Evolutionary conservation across 2,113 vertebrate genomes (phyloP), one percentile per base, ranked within the genome.

Genomic region (Synchiropus splendidus): DNA sequence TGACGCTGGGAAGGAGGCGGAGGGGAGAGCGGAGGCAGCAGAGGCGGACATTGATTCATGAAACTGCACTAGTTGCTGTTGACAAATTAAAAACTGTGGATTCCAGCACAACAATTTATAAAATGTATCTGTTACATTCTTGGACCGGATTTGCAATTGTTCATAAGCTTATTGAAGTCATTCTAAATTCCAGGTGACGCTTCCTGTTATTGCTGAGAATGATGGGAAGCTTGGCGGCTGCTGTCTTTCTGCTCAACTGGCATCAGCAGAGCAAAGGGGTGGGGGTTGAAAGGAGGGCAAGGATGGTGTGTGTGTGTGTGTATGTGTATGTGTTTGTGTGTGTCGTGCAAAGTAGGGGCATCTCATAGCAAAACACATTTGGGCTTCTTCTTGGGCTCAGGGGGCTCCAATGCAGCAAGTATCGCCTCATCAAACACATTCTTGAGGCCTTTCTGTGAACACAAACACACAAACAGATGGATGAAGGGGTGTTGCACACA

Each of bases 311-410:
- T 60, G 13, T 66, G 54, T 18, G 2, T 62, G 51, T 61, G 31
- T 42, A 18, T 31, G 8, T 48, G 42, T 58, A 18, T 6, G 15
- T 8, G 21, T 27, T 56, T 60, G 39, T 36, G 47, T 37, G 44
- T 21, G 54, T 32, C 54, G 34, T 48, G 43, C 18, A 64, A 31
- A 46, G 54, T 12, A 39, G 84, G 70, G 82, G 78, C 78, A 6
- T 83, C 83, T 98, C 93, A 99, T 91, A 99, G 91, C 90, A 99
- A 90, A 83, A 92, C 88, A 81, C 95, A 99, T 89, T 91, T 93
- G 87, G 89, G 93, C 78, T 90, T 97, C 93, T 98, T 99, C 93
- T 98, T 98, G 85, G 95, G 94, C 87, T 98, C 94, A 61, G 95
- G 95, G 49, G 95, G 95, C 81, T 99, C 95, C 92, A 99, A 66